Evolutionary conservation across 2,113 vertebrate genomes (phyloP).

Genomic region (Bagarius yarrelli): DNA sequence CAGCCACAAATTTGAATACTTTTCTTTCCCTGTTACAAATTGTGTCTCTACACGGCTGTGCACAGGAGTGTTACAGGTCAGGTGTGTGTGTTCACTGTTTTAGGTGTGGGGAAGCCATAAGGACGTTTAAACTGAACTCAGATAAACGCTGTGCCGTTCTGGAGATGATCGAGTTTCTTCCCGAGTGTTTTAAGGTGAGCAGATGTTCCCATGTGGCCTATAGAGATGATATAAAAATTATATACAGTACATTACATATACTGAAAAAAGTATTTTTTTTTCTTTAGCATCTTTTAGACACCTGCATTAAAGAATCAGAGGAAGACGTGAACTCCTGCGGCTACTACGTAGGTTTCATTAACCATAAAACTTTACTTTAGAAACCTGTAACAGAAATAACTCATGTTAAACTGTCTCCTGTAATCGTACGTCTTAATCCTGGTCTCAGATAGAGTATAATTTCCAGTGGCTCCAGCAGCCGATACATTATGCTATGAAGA

Average conservation of each 20-base stretch:
- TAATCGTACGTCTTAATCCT: not conserved
- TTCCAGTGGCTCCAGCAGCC: slow-evolving; percentile 84
- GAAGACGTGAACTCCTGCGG: slow-evolving; percentile 75
- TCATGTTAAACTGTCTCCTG: not conserved
- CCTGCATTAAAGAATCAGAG: slow-evolving; percentile 76
- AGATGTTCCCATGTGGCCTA: not conserved
- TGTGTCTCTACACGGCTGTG: not conserved
- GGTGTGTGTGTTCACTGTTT: slow-evolving; percentile 34
- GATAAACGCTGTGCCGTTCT: slow-evolving; percentile 71
- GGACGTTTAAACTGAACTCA: slow-evolving; percentile 70
- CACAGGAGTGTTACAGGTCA: not conserved
- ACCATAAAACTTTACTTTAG: not conserved
- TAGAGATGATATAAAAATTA: not conserved
- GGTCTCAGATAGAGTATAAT: slow-evolving; percentile 77
- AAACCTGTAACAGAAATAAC: not conserved
- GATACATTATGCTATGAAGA: slow-evolving; percentile 61
- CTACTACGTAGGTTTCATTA: slow-evolving; percentile 73
- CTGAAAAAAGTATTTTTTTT: not conserved
- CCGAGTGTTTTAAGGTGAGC: slow-evolving; percentile 80
- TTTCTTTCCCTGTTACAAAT: not conserved
- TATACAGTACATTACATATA: not conserved
- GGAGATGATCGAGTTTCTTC: slow-evolving; percentile 82
- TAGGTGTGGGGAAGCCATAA: slow-evolving; percentile 78
- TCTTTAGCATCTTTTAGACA: slow-evolving; percentile 79
- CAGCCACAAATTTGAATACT: not conserved